Percentiles rank a stretch among this genome's conserved stretches.
Conservation (phyloP, 2,113 vertebrate genomes). For the Zosterops pallidus region DNA sequence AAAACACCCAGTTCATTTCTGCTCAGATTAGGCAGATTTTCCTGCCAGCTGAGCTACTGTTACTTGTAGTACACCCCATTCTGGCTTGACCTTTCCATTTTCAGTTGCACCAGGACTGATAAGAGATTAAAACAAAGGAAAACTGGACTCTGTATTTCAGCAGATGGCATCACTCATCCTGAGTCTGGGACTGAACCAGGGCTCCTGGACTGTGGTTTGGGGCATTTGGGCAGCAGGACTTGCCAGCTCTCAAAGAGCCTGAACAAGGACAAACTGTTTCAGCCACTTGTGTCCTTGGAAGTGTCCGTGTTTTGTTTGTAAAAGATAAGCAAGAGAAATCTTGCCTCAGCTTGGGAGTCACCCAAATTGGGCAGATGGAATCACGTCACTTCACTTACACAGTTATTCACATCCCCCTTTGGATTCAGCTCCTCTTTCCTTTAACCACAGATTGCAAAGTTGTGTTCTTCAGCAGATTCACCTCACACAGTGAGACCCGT, state of each 20-base stretch:
- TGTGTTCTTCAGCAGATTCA: background rate
- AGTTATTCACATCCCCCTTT: background rate
- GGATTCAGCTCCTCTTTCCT: background rate
- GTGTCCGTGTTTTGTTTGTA: background rate
- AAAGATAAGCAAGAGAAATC: background rate
- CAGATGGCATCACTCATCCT: background rate
- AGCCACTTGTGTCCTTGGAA: background rate
- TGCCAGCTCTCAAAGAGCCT: background rate
- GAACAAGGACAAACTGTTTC: background rate
- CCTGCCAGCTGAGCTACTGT: background rate
- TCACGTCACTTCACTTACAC: background rate
- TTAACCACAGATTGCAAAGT: background rate
- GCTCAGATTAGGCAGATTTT: background rate
- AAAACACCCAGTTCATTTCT: background rate
- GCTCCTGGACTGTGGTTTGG: background rate
- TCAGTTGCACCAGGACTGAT: background rate
- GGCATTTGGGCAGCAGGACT: background rate
- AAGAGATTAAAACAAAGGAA: background rate
- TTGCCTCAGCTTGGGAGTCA: background rate
- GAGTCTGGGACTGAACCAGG: background rate
- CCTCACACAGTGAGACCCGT: background rate
- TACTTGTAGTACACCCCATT: background rate
- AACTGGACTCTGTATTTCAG: background rate
- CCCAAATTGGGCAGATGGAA: conserved; percentile 1
- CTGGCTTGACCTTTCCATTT: background rate